These are phyloP conservation scores for Helicorthomorpha holstii DNA, from an alignment of 1,140 invertebrate genomes.

Conservation along the genomic window DNA sequence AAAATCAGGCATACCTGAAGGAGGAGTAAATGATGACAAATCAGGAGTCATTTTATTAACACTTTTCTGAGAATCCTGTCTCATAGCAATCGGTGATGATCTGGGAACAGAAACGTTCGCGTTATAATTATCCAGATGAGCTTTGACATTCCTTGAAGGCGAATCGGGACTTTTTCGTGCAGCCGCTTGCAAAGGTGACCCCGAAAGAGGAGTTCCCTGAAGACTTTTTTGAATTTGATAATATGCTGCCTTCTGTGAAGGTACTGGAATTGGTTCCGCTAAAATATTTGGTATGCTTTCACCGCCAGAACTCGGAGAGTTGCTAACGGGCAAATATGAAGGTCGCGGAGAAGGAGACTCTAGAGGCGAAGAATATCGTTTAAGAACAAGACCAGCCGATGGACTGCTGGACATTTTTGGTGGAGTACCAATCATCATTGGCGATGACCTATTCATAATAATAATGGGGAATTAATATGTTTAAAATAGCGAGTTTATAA, in stretches of 20 bases:
- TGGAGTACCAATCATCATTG: background rate
- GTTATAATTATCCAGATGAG: background rate
- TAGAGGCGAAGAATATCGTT: background rate
- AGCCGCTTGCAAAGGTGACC: background rate
- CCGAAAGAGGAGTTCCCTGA: conserved; percentile 9
- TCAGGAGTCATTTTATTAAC: conserved; percentile 32
- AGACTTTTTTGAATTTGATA: conserved; percentile 26
- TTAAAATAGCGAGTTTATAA: too few species aligned
- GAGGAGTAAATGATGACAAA: conserved; percentile 75
- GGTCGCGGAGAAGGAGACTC: conserved; percentile 34
- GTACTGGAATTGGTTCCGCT: conserved; percentile 57
- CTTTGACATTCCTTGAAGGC: conserved; percentile 1
- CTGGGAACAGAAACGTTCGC: conserved; percentile 38
- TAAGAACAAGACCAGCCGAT: too few species aligned
- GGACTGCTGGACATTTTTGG: background rate
- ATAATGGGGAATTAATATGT: too few species aligned
- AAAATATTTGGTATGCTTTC: background rate
- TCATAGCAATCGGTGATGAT: conserved; percentile 66
- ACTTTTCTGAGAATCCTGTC: conserved; percentile 36
- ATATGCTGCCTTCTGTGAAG: conserved; percentile 41
- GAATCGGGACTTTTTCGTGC: conserved; percentile 4
- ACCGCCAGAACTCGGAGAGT: background rate
- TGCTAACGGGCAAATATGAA: conserved; percentile 42
- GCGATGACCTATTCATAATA: background rate
- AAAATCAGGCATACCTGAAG: conserved; percentile 34